Base-by-base conservation (phyloP, 2,113 vertebrate genomes). In the Mormyrus lacerda region DNA sequence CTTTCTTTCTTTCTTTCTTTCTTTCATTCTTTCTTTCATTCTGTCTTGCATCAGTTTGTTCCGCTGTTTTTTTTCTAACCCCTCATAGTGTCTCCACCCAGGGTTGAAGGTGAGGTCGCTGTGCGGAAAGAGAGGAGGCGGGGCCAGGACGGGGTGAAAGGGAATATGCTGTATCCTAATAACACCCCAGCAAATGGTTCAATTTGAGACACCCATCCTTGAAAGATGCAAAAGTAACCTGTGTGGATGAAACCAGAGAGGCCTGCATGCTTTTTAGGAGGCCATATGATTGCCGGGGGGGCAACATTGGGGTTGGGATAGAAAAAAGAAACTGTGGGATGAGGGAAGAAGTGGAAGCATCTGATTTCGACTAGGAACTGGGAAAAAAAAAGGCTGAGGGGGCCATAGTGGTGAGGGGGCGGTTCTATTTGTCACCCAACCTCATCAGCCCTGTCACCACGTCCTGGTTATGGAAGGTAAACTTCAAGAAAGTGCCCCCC, bases 1-100 rank as follows among this genome's bases (percentile, higher is more conserved):
- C 82, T 47, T 44, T 83, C 42, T 82, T 86, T 73, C 8, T 86
- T 35, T 76, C 88, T 86, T 61, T 82, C 42, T 35, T 73, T 91
- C 19, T 8, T 73, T 73, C 48, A 50, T 35, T 73, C n/a, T 73
- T 83, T 45, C 24, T 47, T 24, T 21, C 42, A 0, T 47, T 24
- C 19, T 84, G 3, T 45, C 82, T 47, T 84, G 82, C 35, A 42
- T 79, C 73, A 79, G 73, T 79, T 42, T 42, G 73, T 79, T 79
- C 73, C 73, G 6, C 73, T 8, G 73, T 79, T 79, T 79, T 79
- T 76, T 73, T 19, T 35, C 13, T 8, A 27, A 42, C 17, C 8
- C 6, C 31, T 44, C 31, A 4, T 17, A 42, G 39, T 44, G 15
- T 21, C 76, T 44, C 15, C 39, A 44, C 17, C 39, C 76, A 24